Evolutionary conservation across 2,113 vertebrate species (phyloP).

Genomic region (Burhinus bistriatus): DNA sequence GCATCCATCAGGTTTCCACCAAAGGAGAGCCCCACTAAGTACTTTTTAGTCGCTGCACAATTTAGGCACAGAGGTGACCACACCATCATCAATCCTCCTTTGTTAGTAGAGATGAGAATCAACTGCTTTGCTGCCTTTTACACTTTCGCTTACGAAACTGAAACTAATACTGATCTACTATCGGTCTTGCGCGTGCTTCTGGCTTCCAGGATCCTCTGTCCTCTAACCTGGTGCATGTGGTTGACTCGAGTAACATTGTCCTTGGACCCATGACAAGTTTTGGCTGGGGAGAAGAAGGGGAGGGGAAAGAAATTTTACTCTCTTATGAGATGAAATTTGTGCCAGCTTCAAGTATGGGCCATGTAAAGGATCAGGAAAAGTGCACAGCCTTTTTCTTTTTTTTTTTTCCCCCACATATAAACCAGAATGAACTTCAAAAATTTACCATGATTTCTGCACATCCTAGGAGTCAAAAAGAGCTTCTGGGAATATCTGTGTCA

Average conservation of each 20-base stretch:
- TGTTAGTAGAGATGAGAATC: neutral
- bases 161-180: neutral
- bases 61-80: neutral
- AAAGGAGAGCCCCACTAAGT: too few species aligned
- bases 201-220: neutral
- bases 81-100: neutral
- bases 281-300: neutral
- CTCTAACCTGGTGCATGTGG: neutral
- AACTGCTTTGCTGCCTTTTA: neutral
- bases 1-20: neutral
- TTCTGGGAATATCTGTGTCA: neutral
- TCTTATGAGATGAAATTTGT: conserved; percentile 29
- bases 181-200: neutral
- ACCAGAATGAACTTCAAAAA: conserved; percentile 9
- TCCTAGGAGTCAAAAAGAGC: neutral
- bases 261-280: neutral
- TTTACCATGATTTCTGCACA: neutral
- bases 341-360: conserved; percentile 43
- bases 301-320: neutral
- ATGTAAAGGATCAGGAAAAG: conserved; percentile 49
- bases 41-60: neutral
- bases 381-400: conserved; percentile 11
- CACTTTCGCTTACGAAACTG: neutral
- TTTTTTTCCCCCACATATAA: neutral
- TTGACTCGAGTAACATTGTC: neutral